Base-by-base conservation (phyloP, 2,113 vertebrate genomes). In the Thryonomys swinderianus region DNA sequence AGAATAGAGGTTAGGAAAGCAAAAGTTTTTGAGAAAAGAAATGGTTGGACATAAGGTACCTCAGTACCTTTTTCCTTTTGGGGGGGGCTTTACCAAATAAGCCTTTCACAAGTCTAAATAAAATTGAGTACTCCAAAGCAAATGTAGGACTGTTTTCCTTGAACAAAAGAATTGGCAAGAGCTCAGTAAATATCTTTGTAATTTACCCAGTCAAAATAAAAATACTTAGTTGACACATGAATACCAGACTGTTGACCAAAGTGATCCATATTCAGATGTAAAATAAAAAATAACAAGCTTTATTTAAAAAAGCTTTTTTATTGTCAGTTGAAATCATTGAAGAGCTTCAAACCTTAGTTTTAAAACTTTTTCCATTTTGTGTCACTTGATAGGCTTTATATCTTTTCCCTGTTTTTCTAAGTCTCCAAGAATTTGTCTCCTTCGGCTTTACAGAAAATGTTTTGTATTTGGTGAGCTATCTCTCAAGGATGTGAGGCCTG, bases 201-300 rank as follows among this genome's bases (percentile, higher is more conserved):
- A 45, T 97, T 5, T 88, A 53, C 16, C 91, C 61, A 93, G 0
- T 96, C 67, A 76, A 82, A 96, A 80, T 96, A 95, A 95, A 93
- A 97, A 95, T 94, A 48, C 8, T 88, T 93, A 91, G 40, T 66
- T 95, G 85, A 78, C 8, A 66, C 6, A 2, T 55, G 23, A 79
- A 92, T 95, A 51, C n/a, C 37, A 94, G 61, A 90, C 37, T 90
- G 93, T 96, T 96, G 21, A 83, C 87, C 86, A 79, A 59, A 34
- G 37, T 87, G 20, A 51, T 2, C 93, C 91, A 3, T 96, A 32
- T 88, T 79, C 23, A 87, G 34, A 93, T 87, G 53, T 71, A 76
- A 91, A 42, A 40, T 71, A 23, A 85, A 53, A n/a, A 7, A 1
- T 83, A 95, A 10, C 93, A 62, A 84, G 85, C 10, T 51, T 51